Conservation (phyloP, 2,113 vertebrate species). For the Astur gentilis region DNA sequence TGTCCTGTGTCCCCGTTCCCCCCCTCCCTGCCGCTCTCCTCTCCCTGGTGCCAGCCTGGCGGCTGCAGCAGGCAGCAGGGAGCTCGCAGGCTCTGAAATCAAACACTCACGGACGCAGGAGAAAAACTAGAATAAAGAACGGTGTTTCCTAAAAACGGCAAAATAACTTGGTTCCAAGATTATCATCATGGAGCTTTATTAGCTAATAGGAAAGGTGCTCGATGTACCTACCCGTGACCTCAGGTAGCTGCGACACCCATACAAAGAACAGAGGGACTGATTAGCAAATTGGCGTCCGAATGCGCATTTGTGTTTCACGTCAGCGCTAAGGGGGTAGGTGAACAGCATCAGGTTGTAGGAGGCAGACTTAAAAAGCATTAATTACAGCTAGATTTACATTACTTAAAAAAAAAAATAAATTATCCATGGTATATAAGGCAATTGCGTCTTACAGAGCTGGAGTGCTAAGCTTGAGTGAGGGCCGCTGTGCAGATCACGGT, state of each 20-base stretch:
- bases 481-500: no score
- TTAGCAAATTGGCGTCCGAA: background rate
- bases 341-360: no score
- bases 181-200: background rate
- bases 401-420: no score
- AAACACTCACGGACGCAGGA: background rate
- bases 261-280: background rate
- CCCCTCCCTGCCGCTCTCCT: background rate
- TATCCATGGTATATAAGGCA: no score
- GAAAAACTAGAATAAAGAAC: background rate
- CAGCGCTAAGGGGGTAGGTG: background rate
- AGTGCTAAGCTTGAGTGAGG: no score
- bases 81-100: background rate
- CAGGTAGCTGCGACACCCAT: background rate
- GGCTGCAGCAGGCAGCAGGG: background rate
- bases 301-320: background rate
- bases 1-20: no score
- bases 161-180: background rate
- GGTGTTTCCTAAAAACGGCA: background rate
- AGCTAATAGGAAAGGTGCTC: background rate
- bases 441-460: no score
- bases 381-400: no score
- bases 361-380: no score
- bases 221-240: background rate
- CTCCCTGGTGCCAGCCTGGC: background rate